Base-by-base conservation (phyloP, 2,797 vertebrate genomes). In the Enteromius radiatus region DNA sequence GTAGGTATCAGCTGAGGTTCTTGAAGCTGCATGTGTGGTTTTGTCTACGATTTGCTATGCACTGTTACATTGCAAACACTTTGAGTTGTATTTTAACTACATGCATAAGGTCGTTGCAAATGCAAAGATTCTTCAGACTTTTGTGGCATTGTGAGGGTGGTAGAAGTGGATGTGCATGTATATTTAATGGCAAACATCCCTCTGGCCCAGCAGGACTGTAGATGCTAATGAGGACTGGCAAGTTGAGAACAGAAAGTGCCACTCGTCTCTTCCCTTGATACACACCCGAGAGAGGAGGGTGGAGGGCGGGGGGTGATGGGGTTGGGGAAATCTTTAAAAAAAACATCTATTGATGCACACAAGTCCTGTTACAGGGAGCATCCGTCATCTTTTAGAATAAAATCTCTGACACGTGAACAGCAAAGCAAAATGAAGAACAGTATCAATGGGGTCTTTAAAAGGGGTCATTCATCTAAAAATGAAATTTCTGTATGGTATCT, bases 131-230 rank as follows among this genome's bases (percentile, higher is more conserved):
- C 74, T 68, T 21, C 43, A 26, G 65, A 56, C 54, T 14, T 67
- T 87, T 88, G 90, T 89, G 84, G 85, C 54, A 81, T 86, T 88
- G 88, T 38, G 88, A 89, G 86, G 85, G 84, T 91, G 91, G 91
- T 92, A 91, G 90, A 94, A 93, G 89, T 89, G 89, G 91, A 90
- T 91, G 92, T 88, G 86, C 92, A 93, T 94, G 90, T 93, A 93
- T 93, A 92, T 94, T 94, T 94, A 93, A 94, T 92, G 86, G 82
- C 87, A 88, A 86, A 90, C 89, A 91, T 92, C 92, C 89, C 91
- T 38, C 15, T 83, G 89, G 91, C 88, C 81, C 85, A 78, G 90
- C 86, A 88, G 90, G 85, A 91, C 86, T 89, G 88, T 92, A 89
- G 89, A 92, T 90, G 89, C 85, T 93, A 94, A 95, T 93, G 89